Base-by-base conservation (phyloP, 37 sponge, comb jelly and placozoan species). In the Crambe crambe region DNA sequence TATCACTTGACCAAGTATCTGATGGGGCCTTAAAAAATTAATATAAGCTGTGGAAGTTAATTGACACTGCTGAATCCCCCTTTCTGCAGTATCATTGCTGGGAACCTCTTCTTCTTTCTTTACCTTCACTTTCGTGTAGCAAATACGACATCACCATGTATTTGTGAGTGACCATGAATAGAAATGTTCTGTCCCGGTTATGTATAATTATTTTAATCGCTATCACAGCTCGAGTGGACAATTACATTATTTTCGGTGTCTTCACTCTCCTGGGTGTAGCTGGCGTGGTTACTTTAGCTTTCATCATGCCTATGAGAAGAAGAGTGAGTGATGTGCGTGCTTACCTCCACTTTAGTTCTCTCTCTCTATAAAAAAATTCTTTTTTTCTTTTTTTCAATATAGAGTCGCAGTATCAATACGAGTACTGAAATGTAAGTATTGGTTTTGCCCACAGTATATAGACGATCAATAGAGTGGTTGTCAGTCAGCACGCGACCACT, bases 231-330 rank as follows among this genome's bases (percentile, higher is more conserved):
- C 65, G 3, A n/a, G 9, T 20, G 0, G 73, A 70, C 29, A 92
- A 88, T 67, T 76, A 65, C 44, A 81, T 85, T 59, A 79, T 88
- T 47, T 92, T 84, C 71, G 72, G 74, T 27, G 77, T 74, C n/a
- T 75, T 92, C 41, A 85, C 93, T 37, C 56, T 80, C 0, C 54
- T 92, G n/a, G 89, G 81, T 36, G 56, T 85, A 2, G 31, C 43
- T 31, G 93, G 93, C 0, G 56, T 86, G 0, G 5, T 83, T 18
- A 34, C 74, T 0, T 56, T 86, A 70, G 8, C 78, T 54, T 74
- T 91, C n/a, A 35, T 91, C 4, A 0, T 29, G 26, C 72, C 75
- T 27, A 42, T 64, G 31, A 54, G 72, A 43, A 73, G 74, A 58
- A 32, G 25, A 23, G 87, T 86, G 43, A 56, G 62, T 72, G 43